These are phyloP conservation scores for Phenganax subtilis DNA, from an alignment of 92 coral and sea anemone species.

Conservation along the genomic window DNA sequence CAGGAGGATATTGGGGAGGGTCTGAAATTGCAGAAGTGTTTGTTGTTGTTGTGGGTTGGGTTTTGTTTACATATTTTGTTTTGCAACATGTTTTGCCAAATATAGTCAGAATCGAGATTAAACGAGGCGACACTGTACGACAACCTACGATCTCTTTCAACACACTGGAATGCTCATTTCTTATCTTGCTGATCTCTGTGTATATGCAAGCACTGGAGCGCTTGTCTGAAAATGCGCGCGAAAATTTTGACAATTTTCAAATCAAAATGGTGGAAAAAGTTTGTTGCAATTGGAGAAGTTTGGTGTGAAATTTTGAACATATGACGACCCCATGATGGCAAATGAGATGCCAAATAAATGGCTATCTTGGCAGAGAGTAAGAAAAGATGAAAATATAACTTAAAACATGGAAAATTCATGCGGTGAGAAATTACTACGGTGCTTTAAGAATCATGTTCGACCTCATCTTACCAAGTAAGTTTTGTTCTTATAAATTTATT, in stretches of 20 bases:
- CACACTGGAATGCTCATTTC: neutral
- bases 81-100: neutral
- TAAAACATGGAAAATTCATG: neutral
- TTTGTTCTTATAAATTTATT: neutral
- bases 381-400: neutral
- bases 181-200: too few relatives aligned
- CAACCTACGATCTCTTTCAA: neutral
- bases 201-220: too few relatives aligned
- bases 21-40: neutral
- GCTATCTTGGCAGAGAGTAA: neutral
- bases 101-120: neutral
- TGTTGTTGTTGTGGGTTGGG: neutral
- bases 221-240: too few relatives aligned
- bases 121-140: neutral
- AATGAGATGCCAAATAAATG: neutral
- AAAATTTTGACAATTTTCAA: too few relatives aligned
- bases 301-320: too few relatives aligned
- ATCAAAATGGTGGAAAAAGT: too few relatives aligned
- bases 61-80: neutral
- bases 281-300: too few relatives aligned
- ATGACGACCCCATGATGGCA: neutral
- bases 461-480: slow-evolving; percentile 28
- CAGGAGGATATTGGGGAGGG: neutral
- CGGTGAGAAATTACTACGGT: neutral
- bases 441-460: neutral